Conservation (phyloP, 1,140 invertebrate genomes). For the Drosophila punjabiensis region DNA sequence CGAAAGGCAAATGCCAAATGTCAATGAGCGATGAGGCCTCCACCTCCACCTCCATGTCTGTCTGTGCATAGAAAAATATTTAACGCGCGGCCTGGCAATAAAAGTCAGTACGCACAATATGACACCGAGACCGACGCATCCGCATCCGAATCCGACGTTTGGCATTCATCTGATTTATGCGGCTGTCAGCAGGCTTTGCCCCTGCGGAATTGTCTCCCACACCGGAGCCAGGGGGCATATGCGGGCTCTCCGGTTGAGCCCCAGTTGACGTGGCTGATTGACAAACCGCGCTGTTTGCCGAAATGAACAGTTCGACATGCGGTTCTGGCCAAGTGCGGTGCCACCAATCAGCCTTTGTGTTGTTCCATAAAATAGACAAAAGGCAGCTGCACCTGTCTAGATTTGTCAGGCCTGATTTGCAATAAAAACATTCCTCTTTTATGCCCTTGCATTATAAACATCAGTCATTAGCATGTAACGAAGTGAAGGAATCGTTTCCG, state of each 20-base stretch:
- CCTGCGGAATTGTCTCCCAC: slow-evolving; percentile 2
- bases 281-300: slow-evolving; percentile 75
- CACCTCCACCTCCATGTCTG: slow-evolving; percentile 26
- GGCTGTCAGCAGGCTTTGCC: slow-evolving; percentile 55
- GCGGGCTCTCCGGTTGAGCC: slow-evolving; percentile 22
- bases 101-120: slow-evolving; percentile 63
- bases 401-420: neutral
- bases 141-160: slow-evolving; percentile 48
- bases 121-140: slow-evolving; percentile 16
- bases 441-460: too few species aligned
- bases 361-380: slow-evolving; percentile 7
- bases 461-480: too few species aligned
- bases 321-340: slow-evolving; percentile 24
- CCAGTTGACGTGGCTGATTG: slow-evolving; percentile 63
- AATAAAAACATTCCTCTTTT: neutral
- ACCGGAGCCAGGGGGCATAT: slow-evolving; percentile 20
- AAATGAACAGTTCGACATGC: slow-evolving; percentile 76
- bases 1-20: slow-evolving; percentile 34
- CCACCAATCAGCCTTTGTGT: slow-evolving; percentile 28
- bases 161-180: slow-evolving; percentile 73
- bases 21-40: slow-evolving; percentile 1
- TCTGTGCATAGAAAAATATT: slow-evolving; percentile 60
- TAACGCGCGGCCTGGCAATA: slow-evolving; percentile 58
- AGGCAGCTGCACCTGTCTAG: neutral
- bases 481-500: too few species aligned